Base-by-base conservation (phyloP, 2,888 invertebrate genomes). In the Drosophila lutescens region DNA sequence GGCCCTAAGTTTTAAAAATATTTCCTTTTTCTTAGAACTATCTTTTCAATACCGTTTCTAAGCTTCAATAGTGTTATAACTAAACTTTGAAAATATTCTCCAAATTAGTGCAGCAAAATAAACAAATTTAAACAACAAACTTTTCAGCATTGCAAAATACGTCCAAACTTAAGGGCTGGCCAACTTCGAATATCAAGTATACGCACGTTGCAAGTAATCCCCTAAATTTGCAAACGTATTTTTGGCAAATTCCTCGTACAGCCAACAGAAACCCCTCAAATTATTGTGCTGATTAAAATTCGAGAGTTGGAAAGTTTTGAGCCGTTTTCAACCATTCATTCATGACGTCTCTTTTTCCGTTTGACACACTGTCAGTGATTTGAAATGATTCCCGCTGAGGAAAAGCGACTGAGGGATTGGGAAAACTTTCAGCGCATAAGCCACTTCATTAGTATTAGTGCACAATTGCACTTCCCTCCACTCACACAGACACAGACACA, bases 391-490 rank as follows among this genome's bases (percentile, higher is more conserved):
- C 12, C 17, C 65, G n/a, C n/a, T 0, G 46, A 13, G 26, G 49
- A 34, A 49, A 34, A 34, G 60, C 2, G 47, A 4, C 49, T 4
- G 23, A n/a, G 32, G 17, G 34, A 17, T 49, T 44, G 13, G 61
- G 46, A 66, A 69, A 69, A 71, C 53, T 69, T 71, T 53, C 60
- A 43, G 47, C 34, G 55, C 50, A 43, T 72, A 72, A 68, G 69
- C 53, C 77, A 60, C 72, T 86, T 80, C 79, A 78, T 84, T 86
- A 81, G 81, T 78, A 82, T 83, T 82, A 70, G 73, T 77, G 74
- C 40, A 69, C 61, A 68, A 66, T 53, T 46, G 32, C 56, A 58
- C 41, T 49, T 20, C 15, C 23, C 20, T 44, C 26, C 30, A n/a
- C 47, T 30, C 34, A 17, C 53, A 23, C 51, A n/a, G 40, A 4